Base-by-base conservation (phyloP, 2,888 invertebrate genomes). In the Ochropacha duplaris region DNA sequence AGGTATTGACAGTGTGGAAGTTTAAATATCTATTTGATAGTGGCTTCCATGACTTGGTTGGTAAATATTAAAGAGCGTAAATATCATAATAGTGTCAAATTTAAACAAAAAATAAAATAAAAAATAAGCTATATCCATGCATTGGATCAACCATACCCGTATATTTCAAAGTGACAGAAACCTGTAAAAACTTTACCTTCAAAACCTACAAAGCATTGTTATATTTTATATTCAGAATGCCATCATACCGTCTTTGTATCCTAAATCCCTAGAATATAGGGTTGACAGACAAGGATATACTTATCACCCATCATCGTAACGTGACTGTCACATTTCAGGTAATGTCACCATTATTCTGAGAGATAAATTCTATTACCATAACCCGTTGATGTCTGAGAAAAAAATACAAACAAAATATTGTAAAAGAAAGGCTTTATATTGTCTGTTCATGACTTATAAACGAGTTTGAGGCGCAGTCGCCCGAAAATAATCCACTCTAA, bases 401-500 rank as follows among this genome's bases (percentile, higher is more conserved):
- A n/a, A 44, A 44, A 44, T 19, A 44, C 44, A 44, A 44, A 44
- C 19, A 44, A 44, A 19, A 44, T 44, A 44, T 31, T 31, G 12
- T 31, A 9, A 31, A 31, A 12, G 31, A 31, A 66, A 64, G 60
- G 64, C 65, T 69, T 64, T 62, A 62, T 58, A 63, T 31, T 22
- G 52, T 31, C 57, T 51, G 58, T 56, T 60, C 57, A 58, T 74
- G 73, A 73, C 72, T 81, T 74, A 68, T 68, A 70, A 78, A 76
- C 78, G 77, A 75, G 77, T 76, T 79, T 72, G 72, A 64, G 68
- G 74, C 74, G 81, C 88, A 88, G 80, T 86, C 84, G 79, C 69
- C 81, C 78, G 86, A 79, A 86, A 86, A 85, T 91, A 89, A 90
- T 88, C 87, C 83, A 76, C 75, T 80, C 81, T 90, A 91, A 90